Percentiles rank a stretch among this genome's conserved stretches.
phyloP scores from a whole-genome alignment of 2,113 vertebrate genomes.

The Ochotona curzoniae region DNA sequence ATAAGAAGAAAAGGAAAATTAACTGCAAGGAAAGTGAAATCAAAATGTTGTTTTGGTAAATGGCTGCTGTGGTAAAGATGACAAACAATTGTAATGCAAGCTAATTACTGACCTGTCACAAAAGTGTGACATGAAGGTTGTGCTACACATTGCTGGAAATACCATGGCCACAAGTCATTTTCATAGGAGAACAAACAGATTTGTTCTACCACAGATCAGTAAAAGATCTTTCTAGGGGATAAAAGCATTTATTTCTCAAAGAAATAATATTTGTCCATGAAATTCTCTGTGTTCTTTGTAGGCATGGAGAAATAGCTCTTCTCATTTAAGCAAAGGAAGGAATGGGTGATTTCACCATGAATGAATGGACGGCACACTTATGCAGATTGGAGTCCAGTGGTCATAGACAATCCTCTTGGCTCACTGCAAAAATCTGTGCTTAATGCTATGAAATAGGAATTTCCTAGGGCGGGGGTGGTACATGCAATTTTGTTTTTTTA shows the following conservation, averaged over 20 bases:
- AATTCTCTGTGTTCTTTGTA: conserved; percentile 3
- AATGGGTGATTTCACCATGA: neutral
- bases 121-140: conserved; percentile 37
- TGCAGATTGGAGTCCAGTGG: neutral
- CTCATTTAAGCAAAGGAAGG: neutral
- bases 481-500: neutral
- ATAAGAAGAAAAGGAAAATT: conserved; percentile 70
- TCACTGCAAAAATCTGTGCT: neutral
- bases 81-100: conserved; percentile 67
- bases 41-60: conserved; percentile 82
- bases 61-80: conserved; percentile 60
- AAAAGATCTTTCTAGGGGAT: conserved; percentile 54
- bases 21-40: conserved; percentile 74
- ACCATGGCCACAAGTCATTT: conserved; percentile 59
- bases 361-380: neutral
- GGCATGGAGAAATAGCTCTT: conserved; percentile 26
- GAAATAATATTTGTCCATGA: conserved; percentile 59
- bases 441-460: neutral
- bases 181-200: conserved; percentile 53
- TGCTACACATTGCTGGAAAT: conserved; percentile 66
- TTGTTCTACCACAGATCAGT: conserved; percentile 56
- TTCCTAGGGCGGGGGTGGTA: neutral
- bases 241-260: conserved; percentile 51
- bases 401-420: neutral
- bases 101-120: conserved; percentile 65